Conservation (phyloP, 2,113 vertebrate genomes). For the Nothocercus julius region DNA sequence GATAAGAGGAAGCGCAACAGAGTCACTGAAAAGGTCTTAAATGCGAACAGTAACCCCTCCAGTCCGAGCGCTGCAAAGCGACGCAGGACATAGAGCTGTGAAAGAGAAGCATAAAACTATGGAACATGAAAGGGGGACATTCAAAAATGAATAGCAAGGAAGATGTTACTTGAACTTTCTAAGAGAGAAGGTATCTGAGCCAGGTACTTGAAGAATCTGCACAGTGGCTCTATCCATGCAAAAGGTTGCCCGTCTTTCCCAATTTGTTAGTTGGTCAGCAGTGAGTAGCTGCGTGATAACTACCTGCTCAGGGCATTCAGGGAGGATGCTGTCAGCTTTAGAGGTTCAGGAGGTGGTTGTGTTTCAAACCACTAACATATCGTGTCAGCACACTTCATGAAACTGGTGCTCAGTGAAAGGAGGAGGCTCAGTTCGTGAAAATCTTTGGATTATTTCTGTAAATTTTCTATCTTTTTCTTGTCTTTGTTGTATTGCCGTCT, state of each 20-base stretch:
- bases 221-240: rapidly evolving
- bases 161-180: not conserved
- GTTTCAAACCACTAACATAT: not conserved
- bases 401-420: not conserved
- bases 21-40: conserved; percentile 89
- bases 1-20: conserved; percentile 96
- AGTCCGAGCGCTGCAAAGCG: conserved; percentile 90
- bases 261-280: not conserved
- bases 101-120: not conserved
- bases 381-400: not conserved
- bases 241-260: not conserved
- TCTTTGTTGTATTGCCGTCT: not conserved
- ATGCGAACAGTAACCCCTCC: conserved; percentile 90
- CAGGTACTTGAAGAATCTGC: not conserved
- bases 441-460: not conserved
- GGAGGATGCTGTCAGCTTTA: not conserved
- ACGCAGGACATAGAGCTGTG: conserved; percentile 71
- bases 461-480: not conserved
- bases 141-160: not conserved
- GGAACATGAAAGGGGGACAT: not conserved
- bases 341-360: not conserved
- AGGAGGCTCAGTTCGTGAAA: rapidly evolving
- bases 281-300: not conserved
- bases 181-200: not conserved
- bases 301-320: not conserved